phyloP scores from a whole-genome alignment of 2,888 invertebrate species.

The Lysandra coridon region DNA sequence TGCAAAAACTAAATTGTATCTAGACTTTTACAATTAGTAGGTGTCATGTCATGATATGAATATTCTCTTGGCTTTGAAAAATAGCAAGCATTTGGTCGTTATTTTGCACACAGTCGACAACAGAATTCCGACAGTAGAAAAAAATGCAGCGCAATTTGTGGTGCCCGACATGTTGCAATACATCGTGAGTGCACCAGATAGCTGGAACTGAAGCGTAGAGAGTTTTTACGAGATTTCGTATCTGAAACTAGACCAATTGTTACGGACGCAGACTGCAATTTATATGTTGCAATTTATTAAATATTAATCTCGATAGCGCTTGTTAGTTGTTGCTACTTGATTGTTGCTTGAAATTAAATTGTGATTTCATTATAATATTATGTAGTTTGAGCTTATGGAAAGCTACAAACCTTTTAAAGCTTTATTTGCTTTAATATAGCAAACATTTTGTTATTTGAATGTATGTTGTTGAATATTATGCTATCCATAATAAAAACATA shows the following conservation, averaged over 20 bases:
- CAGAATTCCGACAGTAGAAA: neutral
- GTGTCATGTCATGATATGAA: too few species aligned
- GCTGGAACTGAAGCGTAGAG: slow-evolving; percentile 18
- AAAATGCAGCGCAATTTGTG: neutral
- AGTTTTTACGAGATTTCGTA: slow-evolving; percentile 16
- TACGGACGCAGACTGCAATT: slow-evolving; percentile 17
- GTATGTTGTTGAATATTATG: too few species aligned
- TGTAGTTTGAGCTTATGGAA: neutral
- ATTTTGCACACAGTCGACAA: neutral
- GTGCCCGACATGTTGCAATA: neutral
- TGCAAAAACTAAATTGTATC: too few species aligned
- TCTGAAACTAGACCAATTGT: slow-evolving; percentile 28
- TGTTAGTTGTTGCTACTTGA: neutral
- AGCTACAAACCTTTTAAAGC: too few species aligned
- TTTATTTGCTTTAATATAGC: neutral
- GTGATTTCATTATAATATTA: neutral
- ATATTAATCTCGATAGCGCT: neutral
- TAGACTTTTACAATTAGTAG: too few species aligned
- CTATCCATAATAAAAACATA: too few species aligned
- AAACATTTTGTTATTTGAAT: too few species aligned
- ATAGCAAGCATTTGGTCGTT: too few species aligned
- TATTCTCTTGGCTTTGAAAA: too few species aligned
- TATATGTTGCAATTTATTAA: slow-evolving; percentile 10
- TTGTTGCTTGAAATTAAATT: neutral
- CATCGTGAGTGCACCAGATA: slow-evolving; percentile 23